These are phyloP conservation scores for Monodelphis domestica DNA, from an alignment of 2,797 vertebrate species.

Conservation along the genomic window DNA sequence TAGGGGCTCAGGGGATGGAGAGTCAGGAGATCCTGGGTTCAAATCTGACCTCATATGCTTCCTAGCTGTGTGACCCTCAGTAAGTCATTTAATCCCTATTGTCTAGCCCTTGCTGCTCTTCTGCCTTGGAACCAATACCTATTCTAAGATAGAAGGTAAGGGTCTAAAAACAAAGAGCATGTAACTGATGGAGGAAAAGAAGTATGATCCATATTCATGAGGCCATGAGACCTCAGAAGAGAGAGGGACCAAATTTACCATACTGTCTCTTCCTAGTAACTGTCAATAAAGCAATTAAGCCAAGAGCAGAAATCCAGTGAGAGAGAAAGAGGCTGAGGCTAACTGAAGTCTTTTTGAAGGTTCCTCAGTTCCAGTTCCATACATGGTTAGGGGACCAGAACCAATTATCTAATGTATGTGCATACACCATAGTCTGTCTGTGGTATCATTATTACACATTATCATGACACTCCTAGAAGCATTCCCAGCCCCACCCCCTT, in stretches of 20 bases:
- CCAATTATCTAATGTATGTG: neutral
- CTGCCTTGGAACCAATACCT: no score
- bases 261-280: neutral
- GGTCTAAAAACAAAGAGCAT: neutral
- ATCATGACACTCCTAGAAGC: neutral
- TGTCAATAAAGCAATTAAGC: no score
- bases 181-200: neutral
- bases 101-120: no score
- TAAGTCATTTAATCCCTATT: no score
- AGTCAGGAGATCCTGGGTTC: no score
- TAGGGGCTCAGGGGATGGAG: no score
- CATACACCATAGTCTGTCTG: no score
- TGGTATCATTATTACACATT: neutral
- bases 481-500: no score
- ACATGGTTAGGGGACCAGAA: neutral
- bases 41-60: no score
- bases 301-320: neutral
- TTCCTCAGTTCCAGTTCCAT: neutral
- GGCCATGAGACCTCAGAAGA: neutral
- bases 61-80: no score
- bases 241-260: neutral
- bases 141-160: no score
- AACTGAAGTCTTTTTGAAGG: neutral
- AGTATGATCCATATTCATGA: neutral
- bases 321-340: neutral